Evolutionary conservation across 1,140 invertebrate genomes (phyloP).

Genomic region (Maconellicoccus hirsutus): DNA sequence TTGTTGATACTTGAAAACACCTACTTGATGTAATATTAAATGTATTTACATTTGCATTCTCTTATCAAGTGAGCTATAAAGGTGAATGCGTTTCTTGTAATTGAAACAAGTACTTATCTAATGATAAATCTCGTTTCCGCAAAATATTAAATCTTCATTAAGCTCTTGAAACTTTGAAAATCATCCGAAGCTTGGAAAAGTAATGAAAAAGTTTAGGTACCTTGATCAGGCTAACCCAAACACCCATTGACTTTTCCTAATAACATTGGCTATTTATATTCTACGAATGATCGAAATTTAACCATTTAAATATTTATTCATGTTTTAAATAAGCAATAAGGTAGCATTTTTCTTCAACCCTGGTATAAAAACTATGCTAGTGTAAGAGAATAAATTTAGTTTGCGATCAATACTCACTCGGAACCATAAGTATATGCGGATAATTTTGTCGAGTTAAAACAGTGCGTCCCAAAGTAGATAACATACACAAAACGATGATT

Average conservation of each 20-base stretch:
- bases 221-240: not conserved
- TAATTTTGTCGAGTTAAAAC: slow-evolving; percentile 9
- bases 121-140: no score
- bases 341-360: not conserved
- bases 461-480: not conserved
- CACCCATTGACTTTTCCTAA: not conserved
- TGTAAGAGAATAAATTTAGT: slow-evolving; percentile 6
- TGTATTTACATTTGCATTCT: no score
- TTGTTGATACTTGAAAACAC: no score
- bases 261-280: not conserved
- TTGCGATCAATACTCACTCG: not conserved
- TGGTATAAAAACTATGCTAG: not conserved
- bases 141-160: no score
- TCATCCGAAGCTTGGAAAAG: no score
- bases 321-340: not conserved
- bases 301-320: not conserved
- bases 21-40: no score
- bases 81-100: no score
- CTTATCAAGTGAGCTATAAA: no score
- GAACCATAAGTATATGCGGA: not conserved
- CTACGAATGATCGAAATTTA: not conserved
- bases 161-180: no score
- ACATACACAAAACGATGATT: not conserved
- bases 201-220: not conserved
- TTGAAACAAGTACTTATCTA: no score